Evolutionary conservation across 53 echinoderm and acorn worm species (phyloP).

Genomic region (Astropecten irregularis): DNA sequence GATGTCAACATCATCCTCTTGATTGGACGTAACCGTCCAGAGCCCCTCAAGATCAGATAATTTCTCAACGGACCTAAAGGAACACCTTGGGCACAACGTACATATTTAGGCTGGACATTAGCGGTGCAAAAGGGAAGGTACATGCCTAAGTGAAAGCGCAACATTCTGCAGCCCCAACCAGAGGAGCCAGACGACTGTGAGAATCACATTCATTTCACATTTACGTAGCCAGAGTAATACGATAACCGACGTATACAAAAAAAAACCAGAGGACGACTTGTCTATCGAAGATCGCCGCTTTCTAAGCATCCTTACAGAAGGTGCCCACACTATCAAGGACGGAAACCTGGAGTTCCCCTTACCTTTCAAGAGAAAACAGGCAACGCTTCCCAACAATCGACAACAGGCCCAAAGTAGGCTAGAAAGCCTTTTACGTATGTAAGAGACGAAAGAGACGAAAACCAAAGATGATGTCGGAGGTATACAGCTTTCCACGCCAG

Average conservation of each 20-base stretch:
- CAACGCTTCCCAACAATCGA: conserved; percentile 16
- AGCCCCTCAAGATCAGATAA: conserved; percentile 67
- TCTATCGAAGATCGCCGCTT: conserved; percentile 59
- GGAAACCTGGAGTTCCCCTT: conserved; percentile 49
- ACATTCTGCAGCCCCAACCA: neutral
- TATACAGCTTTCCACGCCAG: conserved; percentile 19
- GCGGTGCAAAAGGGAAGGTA: neutral
- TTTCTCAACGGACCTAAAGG: conserved; percentile 55
- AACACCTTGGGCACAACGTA: conserved; percentile 67
- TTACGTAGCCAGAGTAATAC: conserved; percentile 9
- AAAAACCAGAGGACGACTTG: conserved; percentile 25
- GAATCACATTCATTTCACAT: conserved; percentile 42
- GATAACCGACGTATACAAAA: neutral
- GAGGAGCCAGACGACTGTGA: neutral
- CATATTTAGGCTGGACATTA: conserved; percentile 70
- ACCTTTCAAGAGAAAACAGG: neutral
- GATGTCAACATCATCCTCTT: conserved; percentile 48
- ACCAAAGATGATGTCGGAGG: conserved; percentile 21
- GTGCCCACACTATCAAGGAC: conserved; percentile 17
- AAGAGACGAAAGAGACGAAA: too few relatives aligned
- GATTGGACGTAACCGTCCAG: conserved; percentile 63
- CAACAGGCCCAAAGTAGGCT: neutral
- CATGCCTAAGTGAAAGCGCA: conserved; percentile 15
- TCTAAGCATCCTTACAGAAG: too few relatives aligned
- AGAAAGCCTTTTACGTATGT: neutral